phyloP scores from a whole-genome alignment of 1,140 invertebrate genomes.

The Drosophila kanapiae region DNA sequence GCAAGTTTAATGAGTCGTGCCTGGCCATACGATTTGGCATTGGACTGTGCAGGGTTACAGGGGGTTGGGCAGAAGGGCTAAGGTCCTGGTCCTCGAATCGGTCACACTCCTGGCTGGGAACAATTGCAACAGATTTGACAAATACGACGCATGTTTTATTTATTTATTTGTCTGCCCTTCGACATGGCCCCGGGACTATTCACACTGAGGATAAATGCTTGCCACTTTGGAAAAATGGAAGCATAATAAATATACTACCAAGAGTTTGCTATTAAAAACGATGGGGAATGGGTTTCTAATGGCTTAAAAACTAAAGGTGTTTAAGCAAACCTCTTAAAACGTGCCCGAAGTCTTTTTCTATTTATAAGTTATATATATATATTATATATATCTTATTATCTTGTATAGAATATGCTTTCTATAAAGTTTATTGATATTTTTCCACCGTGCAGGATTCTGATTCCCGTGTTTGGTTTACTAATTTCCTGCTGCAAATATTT shows the following conservation, averaged over 20 bases:
- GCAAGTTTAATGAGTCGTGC: constrained; percentile 67
- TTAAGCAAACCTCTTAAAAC: background rate
- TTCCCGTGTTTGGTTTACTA: constrained; percentile 71
- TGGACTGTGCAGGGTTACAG: background rate
- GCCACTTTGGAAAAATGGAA: background rate
- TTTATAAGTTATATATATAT: background rate
- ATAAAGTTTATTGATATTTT: background rate
- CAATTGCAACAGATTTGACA: constrained; percentile 76
- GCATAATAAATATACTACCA: no score
- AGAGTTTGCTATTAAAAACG: background rate
- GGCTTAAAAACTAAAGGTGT: background rate
- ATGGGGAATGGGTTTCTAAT: background rate
- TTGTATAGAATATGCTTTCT: background rate
- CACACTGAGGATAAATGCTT: constrained; percentile 8
- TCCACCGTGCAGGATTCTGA: constrained; percentile 5
- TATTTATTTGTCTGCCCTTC: constrained; percentile 52
- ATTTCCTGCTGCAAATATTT: constrained; percentile 77
- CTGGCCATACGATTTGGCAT: constrained; percentile 24
- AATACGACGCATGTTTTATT: constrained; percentile 70
- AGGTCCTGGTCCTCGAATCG: constrained; percentile 29
- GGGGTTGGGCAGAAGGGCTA: background rate
- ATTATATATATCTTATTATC: background rate
- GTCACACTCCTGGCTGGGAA: constrained; percentile 27
- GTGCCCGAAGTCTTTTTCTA: background rate
- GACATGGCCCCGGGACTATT: constrained; percentile 2